Conservation (phyloP, 2,888 invertebrate genomes). For the Cancer borealis region DNA sequence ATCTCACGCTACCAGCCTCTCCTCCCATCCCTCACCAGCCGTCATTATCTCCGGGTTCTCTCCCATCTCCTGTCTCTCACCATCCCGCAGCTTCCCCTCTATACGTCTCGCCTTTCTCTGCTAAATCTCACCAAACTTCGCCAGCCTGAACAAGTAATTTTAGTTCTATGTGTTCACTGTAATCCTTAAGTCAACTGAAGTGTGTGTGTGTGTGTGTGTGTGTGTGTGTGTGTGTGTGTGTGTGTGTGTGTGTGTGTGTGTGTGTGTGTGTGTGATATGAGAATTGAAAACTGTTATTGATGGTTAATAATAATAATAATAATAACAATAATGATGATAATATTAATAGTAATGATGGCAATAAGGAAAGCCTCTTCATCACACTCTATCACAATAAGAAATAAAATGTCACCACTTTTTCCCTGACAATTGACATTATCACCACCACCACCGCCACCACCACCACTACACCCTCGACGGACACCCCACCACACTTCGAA, state of each 20-base stretch:
- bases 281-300: background rate
- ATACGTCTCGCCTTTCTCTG: background rate
- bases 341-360: background rate
- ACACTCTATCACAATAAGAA: background rate
- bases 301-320: background rate
- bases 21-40: conserved; percentile 36
- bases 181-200: background rate
- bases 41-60: conserved; percentile 1
- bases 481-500: background rate
- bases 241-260: conserved; percentile 38
- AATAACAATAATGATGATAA: background rate
- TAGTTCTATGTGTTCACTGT: background rate
- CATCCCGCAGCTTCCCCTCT: background rate
- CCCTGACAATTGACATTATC: background rate
- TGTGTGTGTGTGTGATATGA: background rate
- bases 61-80: background rate
- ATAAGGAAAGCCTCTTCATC: background rate
- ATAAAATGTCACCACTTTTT: background rate
- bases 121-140: background rate
- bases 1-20: background rate
- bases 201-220: background rate
- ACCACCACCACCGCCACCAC: background rate
- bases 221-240: conserved; percentile 17
- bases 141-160: background rate
- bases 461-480: background rate